Evolutionary conservation across 2,113 vertebrate species (phyloP), one percentile per base, ranked within the genome.

Genomic region (Phylloscopus whistleri): DNA sequence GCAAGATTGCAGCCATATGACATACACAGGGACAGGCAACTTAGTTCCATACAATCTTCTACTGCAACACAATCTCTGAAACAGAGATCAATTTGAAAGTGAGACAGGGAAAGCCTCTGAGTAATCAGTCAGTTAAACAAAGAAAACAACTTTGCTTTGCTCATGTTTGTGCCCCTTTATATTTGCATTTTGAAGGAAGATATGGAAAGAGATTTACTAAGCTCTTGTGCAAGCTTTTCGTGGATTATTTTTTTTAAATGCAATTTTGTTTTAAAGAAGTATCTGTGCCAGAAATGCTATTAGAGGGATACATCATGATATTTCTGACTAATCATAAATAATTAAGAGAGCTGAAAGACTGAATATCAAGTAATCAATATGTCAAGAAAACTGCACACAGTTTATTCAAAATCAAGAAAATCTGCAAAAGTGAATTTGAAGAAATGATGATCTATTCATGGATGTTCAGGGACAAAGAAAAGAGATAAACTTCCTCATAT

Each of bases 401-500:
- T 91, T 85, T 62, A 68, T 82, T 82, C 53, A 87, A 53, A 94
- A 93, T 76, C 74, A 92, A 85, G 64, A 53, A 96, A 73, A 55
- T 72, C 31, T 93, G 53, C n/a, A 95, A 64, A 96, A 96, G 37
- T 76, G 62, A 90, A 83, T 85, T 94, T 96, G 78, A 92, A 95
- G 88, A 95, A 93, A 90, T 83, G 2, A 72, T 92, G 67, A 85
- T 90, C 95, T 94, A 87, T 94, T 95, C 85, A 80, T 94, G 62
- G 67, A 66, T 85, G 68, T 96, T 96, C 84, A 68, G 87, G 84
- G 81, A 91, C 81, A 91, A 93, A 93, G 89, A 92, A 84, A 90
- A 91, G 89, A 84, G 33, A 94, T 80, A 95, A 94, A 93, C 78
- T 93, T 94, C 87, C 58, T 91, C 46, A 85, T 81, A 95, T 95